Percentiles rank a stretch among this genome's conserved stretches.
These are phyloP conservation scores for Chelon auratus DNA, from an alignment of 2,797 vertebrate species.

Conservation along the genomic window DNA sequence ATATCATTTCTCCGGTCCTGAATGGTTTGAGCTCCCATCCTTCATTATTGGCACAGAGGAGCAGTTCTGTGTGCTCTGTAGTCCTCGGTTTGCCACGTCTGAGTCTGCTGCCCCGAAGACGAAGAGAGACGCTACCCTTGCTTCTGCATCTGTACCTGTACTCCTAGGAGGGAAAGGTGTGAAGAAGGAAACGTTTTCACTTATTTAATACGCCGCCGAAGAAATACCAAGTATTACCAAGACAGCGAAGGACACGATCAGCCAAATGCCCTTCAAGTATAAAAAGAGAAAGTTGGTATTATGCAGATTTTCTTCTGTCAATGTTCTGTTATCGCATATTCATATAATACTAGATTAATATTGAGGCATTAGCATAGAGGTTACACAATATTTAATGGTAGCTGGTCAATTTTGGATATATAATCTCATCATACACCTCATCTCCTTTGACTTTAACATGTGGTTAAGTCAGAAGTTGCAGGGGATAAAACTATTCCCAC, in stretches of 20 bases:
- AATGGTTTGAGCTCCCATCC: slow-evolving; percentile 56
- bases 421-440: too few species aligned
- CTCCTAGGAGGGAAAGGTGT: slow-evolving; percentile 38
- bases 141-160: slow-evolving; percentile 41
- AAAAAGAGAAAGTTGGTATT: neutral
- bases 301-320: neutral
- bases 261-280: neutral
- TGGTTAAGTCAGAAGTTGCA: too few species aligned
- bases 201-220: slow-evolving; percentile 31
- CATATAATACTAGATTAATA: neutral
- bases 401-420: neutral
- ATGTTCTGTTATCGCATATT: neutral
- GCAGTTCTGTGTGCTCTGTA: slow-evolving; percentile 16
- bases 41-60: slow-evolving; percentile 48
- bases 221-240: slow-evolving; percentile 27
- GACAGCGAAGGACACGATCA: slow-evolving; percentile 39
- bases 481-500: too few species aligned
- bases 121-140: neutral
- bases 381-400: neutral
- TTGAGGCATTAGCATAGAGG: neutral
- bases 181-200: slow-evolving; percentile 41
- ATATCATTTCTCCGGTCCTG: slow-evolving; percentile 46
- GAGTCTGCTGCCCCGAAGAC: slow-evolving; percentile 19
- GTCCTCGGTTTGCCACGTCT: slow-evolving; percentile 25
- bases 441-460: too few species aligned